Evolutionary conservation across 1,140 invertebrate genomes (phyloP).

Genomic region (Pseudachorutes palmiensis): DNA sequence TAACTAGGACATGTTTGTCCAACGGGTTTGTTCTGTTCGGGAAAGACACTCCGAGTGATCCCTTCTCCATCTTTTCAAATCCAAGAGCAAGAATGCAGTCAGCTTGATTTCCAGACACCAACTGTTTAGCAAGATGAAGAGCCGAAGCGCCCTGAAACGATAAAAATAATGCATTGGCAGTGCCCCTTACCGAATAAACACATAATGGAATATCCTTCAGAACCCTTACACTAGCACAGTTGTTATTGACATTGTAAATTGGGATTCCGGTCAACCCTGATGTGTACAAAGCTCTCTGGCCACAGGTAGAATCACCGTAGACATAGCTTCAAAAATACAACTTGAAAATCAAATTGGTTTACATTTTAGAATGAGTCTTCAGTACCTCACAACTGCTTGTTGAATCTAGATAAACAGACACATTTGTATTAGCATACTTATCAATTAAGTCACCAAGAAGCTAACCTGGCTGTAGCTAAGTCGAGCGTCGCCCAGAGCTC

Average conservation of each 20-base stretch:
- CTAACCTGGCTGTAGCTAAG: slow-evolving; percentile 66
- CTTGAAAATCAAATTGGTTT: background rate
- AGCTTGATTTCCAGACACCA: slow-evolving; percentile 61
- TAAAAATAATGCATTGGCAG: no score
- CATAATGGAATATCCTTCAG: no score
- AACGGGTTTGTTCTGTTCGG: slow-evolving; percentile 85
- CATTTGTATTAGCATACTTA: background rate
- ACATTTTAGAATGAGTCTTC: no score
- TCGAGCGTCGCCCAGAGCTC: slow-evolving; percentile 77
- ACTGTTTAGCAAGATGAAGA: slow-evolving; percentile 78
- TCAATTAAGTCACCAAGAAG: background rate
- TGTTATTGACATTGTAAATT: slow-evolving; percentile 97
- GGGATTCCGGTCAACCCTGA: slow-evolving; percentile 94
- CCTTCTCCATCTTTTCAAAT: slow-evolving; percentile 96
- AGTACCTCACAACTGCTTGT: slow-evolving; percentile 88
- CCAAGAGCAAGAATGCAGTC: slow-evolving; percentile 88
- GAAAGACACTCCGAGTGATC: slow-evolving; percentile 70
- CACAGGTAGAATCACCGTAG: slow-evolving; percentile 83
- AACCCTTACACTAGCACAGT: slow-evolving; percentile 72
- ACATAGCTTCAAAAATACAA: slow-evolving; percentile 9
- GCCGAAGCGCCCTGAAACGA: no score
- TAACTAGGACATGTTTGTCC: slow-evolving; percentile 68
- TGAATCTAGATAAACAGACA: slow-evolving; percentile 41
- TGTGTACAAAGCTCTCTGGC: slow-evolving; percentile 88
- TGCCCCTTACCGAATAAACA: no score